phyloP scores from a whole-genome alignment of 2,113 vertebrate genomes.

The Megaceryle maxima region DNA sequence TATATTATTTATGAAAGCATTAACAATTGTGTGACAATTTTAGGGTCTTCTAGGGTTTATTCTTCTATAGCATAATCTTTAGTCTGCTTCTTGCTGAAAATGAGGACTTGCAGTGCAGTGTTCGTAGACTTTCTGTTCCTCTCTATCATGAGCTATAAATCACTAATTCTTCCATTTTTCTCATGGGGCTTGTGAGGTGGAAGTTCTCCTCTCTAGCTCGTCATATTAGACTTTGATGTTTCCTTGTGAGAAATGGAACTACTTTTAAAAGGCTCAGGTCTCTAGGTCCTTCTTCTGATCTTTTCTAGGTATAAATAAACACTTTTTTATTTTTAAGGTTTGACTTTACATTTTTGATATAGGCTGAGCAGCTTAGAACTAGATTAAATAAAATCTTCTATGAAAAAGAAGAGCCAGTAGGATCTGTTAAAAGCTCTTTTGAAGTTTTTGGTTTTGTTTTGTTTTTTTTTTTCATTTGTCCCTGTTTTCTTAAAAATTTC shows the following conservation, averaged over 20 bases:
- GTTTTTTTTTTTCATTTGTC: background rate
- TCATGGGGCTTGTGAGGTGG: background rate
- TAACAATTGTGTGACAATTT: background rate
- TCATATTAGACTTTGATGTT: background rate
- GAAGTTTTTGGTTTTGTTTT: background rate
- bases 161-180: background rate
- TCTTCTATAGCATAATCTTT: background rate
- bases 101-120: background rate
- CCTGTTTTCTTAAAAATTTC: background rate
- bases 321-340: background rate
- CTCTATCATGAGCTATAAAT: background rate
- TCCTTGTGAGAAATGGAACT: background rate
- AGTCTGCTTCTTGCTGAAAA: background rate
- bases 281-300: background rate
- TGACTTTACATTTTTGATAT: background rate
- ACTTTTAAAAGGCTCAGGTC: background rate
- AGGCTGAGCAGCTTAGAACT: background rate
- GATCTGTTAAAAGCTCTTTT: background rate
- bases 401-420: background rate
- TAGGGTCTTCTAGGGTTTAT: background rate
- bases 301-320: background rate
- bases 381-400: background rate
- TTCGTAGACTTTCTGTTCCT: background rate
- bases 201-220: background rate
- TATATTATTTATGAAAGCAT: background rate